Evolutionary conservation across 2,888 invertebrate genomes (phyloP).

Genomic region (Limnephilus rhombicus): DNA sequence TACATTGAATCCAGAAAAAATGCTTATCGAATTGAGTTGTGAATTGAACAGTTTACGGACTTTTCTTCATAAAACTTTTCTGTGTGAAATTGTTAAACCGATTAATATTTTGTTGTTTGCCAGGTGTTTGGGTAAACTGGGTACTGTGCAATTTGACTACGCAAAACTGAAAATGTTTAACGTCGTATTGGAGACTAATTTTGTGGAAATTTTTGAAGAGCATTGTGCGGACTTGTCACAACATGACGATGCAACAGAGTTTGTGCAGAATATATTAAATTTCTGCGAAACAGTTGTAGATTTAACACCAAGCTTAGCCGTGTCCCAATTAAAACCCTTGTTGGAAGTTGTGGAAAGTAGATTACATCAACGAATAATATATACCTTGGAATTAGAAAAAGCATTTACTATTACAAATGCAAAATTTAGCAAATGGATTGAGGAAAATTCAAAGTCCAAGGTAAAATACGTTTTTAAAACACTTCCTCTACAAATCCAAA

Average conservation of each 20-base stretch:
- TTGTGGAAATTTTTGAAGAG: not conserved
- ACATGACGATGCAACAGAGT: not conserved
- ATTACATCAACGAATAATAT: not conserved
- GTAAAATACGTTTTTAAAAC: not conserved
- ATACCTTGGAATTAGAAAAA: not conserved
- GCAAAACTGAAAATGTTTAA: not conserved
- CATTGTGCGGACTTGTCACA: not conserved
- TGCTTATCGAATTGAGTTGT: slow-evolving; percentile 11
- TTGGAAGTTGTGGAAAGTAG: not conserved
- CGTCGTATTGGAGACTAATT: not conserved
- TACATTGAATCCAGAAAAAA: slow-evolving; percentile 12
- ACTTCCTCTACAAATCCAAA: not conserved
- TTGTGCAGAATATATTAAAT: not conserved
- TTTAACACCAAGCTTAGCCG: not conserved
- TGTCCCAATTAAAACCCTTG: not conserved
- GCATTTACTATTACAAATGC: not conserved
- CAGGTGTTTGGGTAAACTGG: not conserved
- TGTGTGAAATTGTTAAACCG: not conserved
- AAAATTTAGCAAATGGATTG: not conserved
- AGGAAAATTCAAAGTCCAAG: not conserved
- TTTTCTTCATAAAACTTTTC: not conserved
- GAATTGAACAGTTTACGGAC: slow-evolving; percentile 6
- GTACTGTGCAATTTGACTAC: not conserved
- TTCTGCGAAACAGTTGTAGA: not conserved
- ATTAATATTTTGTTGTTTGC: not conserved